Evolutionary conservation across 2,888 invertebrate species (phyloP).

Genomic region (Heliothis peltigera): DNA sequence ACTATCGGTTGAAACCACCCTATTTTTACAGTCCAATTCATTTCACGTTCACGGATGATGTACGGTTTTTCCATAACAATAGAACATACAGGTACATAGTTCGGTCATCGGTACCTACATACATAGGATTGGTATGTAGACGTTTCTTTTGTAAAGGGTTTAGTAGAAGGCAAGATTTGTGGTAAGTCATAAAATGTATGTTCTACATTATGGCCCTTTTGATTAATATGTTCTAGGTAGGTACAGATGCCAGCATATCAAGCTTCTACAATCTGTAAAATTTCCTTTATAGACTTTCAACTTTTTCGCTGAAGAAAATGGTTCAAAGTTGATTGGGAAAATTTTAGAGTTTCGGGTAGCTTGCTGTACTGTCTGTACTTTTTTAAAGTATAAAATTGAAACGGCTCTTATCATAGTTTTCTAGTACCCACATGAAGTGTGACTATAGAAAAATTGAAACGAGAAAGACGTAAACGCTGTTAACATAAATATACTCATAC

Average conservation of each 20-base stretch:
- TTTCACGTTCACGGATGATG: constrained; percentile 40
- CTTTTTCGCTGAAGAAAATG: no score
- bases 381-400: background rate
- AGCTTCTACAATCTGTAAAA: no score
- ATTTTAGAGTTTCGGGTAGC: no score
- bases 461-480: background rate
- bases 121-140: background rate
- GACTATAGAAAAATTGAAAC: background rate
- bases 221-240: background rate
- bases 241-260: no score
- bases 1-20: constrained; percentile 49
- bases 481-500: constrained; percentile 26
- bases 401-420: no score
- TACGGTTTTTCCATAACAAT: constrained; percentile 23
- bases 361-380: no score
- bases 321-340: no score
- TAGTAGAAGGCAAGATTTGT: background rate
- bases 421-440: no score
- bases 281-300: no score
- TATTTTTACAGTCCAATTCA: constrained; percentile 51
- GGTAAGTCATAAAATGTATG: background rate
- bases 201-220: background rate
- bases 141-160: constrained; percentile 1
- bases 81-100: background rate
- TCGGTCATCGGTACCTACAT: background rate